Evolutionary conservation across 2,113 vertebrate species (phyloP).

Genomic region (Buteo buteo): DNA sequence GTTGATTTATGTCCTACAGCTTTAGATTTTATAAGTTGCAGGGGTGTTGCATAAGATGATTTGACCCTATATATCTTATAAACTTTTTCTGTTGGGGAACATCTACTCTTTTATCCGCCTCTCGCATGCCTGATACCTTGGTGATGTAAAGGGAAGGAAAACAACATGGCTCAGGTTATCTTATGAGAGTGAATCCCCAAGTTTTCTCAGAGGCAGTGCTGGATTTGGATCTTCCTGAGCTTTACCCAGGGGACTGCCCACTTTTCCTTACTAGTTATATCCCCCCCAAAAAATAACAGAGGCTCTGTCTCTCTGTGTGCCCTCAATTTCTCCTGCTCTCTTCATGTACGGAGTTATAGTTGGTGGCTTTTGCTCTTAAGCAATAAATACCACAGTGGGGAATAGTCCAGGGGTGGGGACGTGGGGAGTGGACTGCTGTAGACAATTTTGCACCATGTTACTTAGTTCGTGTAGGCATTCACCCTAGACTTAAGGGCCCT

Average conservation of each 20-base stretch:
- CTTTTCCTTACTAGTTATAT: not conserved
- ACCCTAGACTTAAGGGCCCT: not conserved
- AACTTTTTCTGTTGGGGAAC: not conserved
- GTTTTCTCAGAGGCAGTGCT: not conserved
- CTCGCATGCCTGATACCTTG: fast-evolving
- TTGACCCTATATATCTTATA: not conserved
- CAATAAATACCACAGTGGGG: fast-evolving
- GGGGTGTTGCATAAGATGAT: conserved; percentile 5
- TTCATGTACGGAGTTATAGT: fast-evolving
- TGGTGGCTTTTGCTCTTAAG: not conserved
- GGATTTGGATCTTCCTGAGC: not conserved
- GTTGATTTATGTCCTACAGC: conserved; percentile 51
- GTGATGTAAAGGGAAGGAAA: not conserved
- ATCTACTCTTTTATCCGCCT: not conserved
- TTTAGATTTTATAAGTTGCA: not conserved
- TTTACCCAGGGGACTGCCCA: fast-evolving
- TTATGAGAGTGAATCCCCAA: fast-evolving
- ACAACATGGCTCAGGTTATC: fast-evolving
- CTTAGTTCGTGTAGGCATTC: fast-evolving
- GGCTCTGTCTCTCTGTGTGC: fast-evolving
- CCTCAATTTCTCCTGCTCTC: not conserved
- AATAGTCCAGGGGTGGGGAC: not conserved
- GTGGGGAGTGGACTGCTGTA: not conserved
- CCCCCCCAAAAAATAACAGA: not conserved
- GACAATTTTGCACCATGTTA: not conserved